Evolutionary conservation across 2,888 invertebrate species (phyloP), one percentile per base, ranked within the genome.

Genomic region (Camptogramma bilineatum): DNA sequence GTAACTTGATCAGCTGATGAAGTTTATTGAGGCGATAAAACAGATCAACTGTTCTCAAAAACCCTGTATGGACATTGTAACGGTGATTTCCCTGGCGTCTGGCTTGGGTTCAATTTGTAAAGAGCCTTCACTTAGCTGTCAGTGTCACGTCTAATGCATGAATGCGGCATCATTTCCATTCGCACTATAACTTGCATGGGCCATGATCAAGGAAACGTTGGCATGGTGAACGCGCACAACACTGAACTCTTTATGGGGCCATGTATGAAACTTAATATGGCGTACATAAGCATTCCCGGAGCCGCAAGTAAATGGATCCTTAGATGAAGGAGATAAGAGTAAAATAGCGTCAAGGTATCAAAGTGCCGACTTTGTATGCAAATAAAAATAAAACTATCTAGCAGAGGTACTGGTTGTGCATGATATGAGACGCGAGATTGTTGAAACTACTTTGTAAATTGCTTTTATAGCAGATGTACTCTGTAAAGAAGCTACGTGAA

Each of bases 241-340:
- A 68, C 59, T 73, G 66, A 71, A 69, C 64, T 67, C 65, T 70
- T 69, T 68, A 73, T 70, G 73, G 67, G 69, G 70, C 69, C 65
- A 62, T 71, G 65, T 66, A 72, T 74, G 78, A 77, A 78, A 79
- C 76, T 61, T 73, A 74, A 79, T 79, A 78, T 72, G 66, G 68
- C 64, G 57, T 57, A 65, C 69, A 28, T 28, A 68, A 66, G 53
- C 65, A 65, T 67, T 66, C 62, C 62, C 60, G 51, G 54, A 62
- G 54, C 61, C 58, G 64, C 52, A 62, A 64, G 72, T 69, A 69
- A 70, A 62, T 52, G 59, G 58, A 70, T 55, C 65, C 65, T 62
- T 44, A 67, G 70, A 69, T 69, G 64, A 58, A 51, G 58, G 65
- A 69, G 69, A 70, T 70, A 70, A 66, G 50, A 66, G 66, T 52